These are phyloP conservation scores for Eunapius fragilis DNA, from an alignment of 37 sponge, comb jelly and placozoan genomes.

Conservation along the genomic window DNA sequence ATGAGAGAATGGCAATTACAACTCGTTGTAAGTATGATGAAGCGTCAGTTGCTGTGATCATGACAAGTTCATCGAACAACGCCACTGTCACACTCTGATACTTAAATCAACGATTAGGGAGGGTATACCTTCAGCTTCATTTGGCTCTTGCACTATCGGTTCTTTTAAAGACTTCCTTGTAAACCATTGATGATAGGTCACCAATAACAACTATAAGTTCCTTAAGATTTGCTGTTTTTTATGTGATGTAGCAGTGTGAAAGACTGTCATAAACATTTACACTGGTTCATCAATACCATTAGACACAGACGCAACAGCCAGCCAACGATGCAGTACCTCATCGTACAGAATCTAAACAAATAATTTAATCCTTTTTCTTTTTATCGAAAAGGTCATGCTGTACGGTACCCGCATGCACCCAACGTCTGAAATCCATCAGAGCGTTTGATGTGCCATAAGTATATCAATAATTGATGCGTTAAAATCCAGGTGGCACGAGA, in stretches of 20 bases:
- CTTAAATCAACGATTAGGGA: constrained; percentile 46
- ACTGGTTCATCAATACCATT: not conserved
- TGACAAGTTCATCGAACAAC: constrained; percentile 62
- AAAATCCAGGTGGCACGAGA: too few relatives aligned
- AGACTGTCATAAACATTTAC: not conserved
- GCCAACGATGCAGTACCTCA: not conserved
- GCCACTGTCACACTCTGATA: constrained; percentile 37
- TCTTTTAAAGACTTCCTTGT: constrained; percentile 49
- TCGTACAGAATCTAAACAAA: not conserved
- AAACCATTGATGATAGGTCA: constrained; percentile 39
- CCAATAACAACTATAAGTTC: constrained; percentile 45
- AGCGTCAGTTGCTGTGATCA: constrained; percentile 57
- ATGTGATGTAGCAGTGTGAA: not conserved
- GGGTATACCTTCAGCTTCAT: not conserved
- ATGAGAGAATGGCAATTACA: constrained; percentile 9
- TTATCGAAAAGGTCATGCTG: not conserved
- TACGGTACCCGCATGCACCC: not conserved
- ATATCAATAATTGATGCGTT: too few relatives aligned
- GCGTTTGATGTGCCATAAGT: not conserved
- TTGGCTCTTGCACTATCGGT: too few relatives aligned
- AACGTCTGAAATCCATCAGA: not conserved
- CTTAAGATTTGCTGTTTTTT: constrained; percentile 11
- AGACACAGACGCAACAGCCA: not conserved
- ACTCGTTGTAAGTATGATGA: not conserved
- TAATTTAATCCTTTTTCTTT: not conserved